Conservation (phyloP, 1,140 invertebrate species). For the Eueides isabella region DNA sequence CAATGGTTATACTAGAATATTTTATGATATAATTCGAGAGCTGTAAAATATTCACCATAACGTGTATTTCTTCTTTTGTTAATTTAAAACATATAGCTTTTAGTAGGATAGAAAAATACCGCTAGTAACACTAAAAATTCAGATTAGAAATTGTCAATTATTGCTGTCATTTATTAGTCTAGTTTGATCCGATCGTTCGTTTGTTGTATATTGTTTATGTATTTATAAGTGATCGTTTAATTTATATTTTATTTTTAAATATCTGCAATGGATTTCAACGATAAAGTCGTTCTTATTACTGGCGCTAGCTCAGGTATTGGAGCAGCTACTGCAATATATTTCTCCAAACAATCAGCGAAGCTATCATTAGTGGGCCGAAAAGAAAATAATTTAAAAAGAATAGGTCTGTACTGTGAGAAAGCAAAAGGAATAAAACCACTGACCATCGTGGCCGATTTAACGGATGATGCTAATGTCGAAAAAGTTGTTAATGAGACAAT, state of each 20-base stretch:
- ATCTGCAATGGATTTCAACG: constrained; percentile 69
- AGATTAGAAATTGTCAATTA: not conserved
- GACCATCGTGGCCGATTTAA: constrained; percentile 87
- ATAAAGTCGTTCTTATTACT: constrained; percentile 88
- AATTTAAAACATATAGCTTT: not conserved
- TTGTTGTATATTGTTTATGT: not conserved
- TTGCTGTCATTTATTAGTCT: not conserved
- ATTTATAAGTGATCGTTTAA: not conserved
- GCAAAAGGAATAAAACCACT: constrained; percentile 66
- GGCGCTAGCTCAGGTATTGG: constrained; percentile 96
- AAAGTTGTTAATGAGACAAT: constrained; percentile 85
- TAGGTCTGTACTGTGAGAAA: constrained; percentile 85
- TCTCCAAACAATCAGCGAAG: constrained; percentile 89
- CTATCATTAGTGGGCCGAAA: constrained; percentile 91
- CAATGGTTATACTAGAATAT: not conserved
- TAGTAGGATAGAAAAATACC: not conserved
- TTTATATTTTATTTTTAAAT: not conserved
- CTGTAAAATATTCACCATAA: too few relatives aligned
- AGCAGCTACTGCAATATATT: constrained; percentile 88
- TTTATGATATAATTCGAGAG: too few relatives aligned
- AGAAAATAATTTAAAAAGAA: constrained; percentile 82
- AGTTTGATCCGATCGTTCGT: not conserved
- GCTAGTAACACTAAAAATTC: not conserved
- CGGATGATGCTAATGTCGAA: constrained; percentile 84
- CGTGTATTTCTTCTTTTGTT: too few relatives aligned